Percentiles rank a stretch among this genome's conserved stretches.
These are phyloP conservation scores for Linnaemya vulpina DNA, from an alignment of 2,888 invertebrate genomes.

Conservation along the genomic window DNA sequence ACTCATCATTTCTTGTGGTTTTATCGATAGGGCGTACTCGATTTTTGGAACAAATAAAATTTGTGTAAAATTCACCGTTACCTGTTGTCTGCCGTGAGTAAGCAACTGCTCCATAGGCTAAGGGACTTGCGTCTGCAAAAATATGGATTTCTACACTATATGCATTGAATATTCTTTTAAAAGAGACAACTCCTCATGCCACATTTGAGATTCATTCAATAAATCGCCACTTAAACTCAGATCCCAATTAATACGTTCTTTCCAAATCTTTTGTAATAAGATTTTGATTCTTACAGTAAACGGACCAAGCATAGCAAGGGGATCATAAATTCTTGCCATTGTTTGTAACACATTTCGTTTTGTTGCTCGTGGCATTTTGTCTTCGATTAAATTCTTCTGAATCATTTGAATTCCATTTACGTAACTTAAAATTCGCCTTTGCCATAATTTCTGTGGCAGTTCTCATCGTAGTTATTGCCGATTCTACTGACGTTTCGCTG, in stretches of 20 bases:
- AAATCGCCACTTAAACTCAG: constrained; percentile 42
- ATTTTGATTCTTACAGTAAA: constrained; percentile 65
- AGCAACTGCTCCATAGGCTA: constrained; percentile 64
- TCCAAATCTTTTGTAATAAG: constrained; percentile 58
- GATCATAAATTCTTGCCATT: no score
- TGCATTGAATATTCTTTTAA: constrained; percentile 33
- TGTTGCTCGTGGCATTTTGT: constrained; percentile 36
- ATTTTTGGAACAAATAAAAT: constrained; percentile 27
- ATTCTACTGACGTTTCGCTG: constrained; percentile 39
- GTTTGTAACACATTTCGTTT: constrained; percentile 63
- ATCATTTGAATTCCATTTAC: constrained; percentile 67
- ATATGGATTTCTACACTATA: constrained; percentile 41
- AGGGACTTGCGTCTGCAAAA: constrained; percentile 64
- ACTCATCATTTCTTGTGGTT: constrained; percentile 25
- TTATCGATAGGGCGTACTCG: constrained; percentile 28
- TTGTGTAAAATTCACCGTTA: constrained; percentile 41
- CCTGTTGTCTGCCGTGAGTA: constrained; percentile 41
- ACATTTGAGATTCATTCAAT: constrained; percentile 23
- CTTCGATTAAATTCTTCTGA: constrained; percentile 41
- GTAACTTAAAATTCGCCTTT: constrained; percentile 61
- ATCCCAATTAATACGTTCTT: constrained; percentile 46
- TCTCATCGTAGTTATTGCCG: constrained; percentile 33
- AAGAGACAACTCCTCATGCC: constrained; percentile 25
- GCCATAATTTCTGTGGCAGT: constrained; percentile 59
- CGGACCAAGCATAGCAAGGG: constrained; percentile 62